phyloP scores from a whole-genome alignment of 2,797 vertebrate species.

The Melanotaenia boesemani region DNA sequence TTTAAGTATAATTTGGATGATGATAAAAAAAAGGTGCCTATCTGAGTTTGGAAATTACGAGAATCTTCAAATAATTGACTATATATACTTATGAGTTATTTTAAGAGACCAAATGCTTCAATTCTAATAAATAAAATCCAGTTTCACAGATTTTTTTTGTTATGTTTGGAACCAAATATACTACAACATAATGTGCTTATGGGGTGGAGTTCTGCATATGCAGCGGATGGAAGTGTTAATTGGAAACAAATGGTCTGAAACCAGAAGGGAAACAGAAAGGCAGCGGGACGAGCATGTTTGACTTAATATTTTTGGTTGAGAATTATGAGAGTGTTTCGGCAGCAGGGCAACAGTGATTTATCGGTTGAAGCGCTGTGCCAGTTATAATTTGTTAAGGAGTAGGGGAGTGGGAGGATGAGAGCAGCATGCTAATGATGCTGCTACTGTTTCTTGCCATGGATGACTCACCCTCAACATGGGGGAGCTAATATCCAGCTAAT shows the following conservation, averaged over 20 bases:
- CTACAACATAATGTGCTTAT: background rate
- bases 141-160: constrained; percentile 8
- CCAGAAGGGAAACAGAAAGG: constrained; percentile 27
- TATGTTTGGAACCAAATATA: constrained; percentile 21
- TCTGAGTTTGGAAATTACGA: background rate
- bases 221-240: constrained; percentile 29
- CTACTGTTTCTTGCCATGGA: constrained; percentile 78
- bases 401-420: constrained; percentile 79
- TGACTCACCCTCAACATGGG: constrained; percentile 82
- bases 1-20: too few species aligned
- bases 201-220: constrained; percentile 20
- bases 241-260: constrained; percentile 30
- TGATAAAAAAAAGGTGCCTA: too few species aligned
- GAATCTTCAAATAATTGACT: background rate
- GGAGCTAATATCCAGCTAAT: constrained; percentile 65
- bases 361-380: constrained; percentile 68
- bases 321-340: constrained; percentile 64
- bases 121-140: background rate
- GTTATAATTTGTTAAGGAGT: constrained; percentile 81
- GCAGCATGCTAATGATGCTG: constrained; percentile 84
- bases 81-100: background rate
- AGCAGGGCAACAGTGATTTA: constrained; percentile 68
- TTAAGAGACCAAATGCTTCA: background rate
- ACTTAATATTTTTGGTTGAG: constrained; percentile 66
- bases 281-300: constrained; percentile 42